phyloP scores from a whole-genome alignment of 2,888 invertebrate species.

The Tetrapedia diversipes region DNA sequence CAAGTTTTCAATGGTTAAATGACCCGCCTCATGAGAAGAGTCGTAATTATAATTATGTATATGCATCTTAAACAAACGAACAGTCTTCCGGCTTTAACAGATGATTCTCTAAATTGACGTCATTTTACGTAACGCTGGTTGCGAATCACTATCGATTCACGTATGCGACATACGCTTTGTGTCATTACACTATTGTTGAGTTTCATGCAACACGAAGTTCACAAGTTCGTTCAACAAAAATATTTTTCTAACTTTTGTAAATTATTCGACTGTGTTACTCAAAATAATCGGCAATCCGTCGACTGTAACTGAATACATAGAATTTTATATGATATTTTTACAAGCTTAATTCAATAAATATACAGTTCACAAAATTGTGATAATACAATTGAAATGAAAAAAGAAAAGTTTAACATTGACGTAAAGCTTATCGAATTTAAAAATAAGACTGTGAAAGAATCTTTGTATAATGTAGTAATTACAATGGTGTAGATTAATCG shows the following conservation, averaged over 20 bases:
- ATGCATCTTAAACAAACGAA: background rate
- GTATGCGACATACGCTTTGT: background rate
- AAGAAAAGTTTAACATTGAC: background rate
- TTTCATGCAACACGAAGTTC: too few species aligned
- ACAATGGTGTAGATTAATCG: background rate
- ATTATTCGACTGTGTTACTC: background rate
- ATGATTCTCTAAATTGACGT: slow-evolving; percentile 46
- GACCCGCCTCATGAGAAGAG: background rate
- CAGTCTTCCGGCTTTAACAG: background rate
- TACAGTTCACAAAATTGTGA: background rate
- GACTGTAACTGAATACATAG: background rate
- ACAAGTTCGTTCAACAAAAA: background rate
- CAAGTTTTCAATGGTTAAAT: background rate
- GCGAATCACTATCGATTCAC: slow-evolving; percentile 33
- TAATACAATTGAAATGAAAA: background rate
- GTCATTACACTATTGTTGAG: background rate
- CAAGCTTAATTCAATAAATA: background rate
- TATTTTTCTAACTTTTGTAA: background rate
- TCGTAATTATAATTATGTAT: too few species aligned
- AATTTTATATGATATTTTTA: background rate
- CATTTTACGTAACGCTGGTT: slow-evolving; percentile 40
- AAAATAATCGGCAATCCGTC: too few species aligned
- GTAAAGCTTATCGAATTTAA: background rate
- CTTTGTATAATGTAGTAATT: background rate
- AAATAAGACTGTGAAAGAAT: slow-evolving; percentile 3